phyloP scores from a whole-genome alignment of 2,888 invertebrate species.

The Eretmocerus hayati region DNA sequence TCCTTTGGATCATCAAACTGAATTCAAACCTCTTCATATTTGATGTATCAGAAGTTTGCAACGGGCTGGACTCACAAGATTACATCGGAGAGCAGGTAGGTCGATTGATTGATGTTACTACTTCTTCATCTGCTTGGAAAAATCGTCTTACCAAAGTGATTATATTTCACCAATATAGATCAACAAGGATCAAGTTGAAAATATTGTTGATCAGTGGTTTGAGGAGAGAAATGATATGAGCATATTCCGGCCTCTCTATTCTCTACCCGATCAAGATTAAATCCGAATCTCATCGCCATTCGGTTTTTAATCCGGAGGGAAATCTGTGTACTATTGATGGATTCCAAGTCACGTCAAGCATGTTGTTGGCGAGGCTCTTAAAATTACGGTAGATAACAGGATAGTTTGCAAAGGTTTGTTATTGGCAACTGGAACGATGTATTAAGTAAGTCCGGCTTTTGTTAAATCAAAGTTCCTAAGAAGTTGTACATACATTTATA shows the following conservation, averaged over 20 bases:
- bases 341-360: too few species aligned
- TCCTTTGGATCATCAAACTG: slow-evolving; percentile 17
- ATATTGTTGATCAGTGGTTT: slow-evolving; percentile 29
- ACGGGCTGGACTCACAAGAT: slow-evolving; percentile 3
- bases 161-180: slow-evolving; percentile 22
- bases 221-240: slow-evolving; percentile 29
- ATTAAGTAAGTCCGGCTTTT: too few species aligned
- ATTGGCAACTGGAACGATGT: too few species aligned
- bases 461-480: too few species aligned
- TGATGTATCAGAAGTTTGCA: slow-evolving; percentile 13
- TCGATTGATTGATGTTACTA: background rate
- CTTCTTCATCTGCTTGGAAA: background rate
- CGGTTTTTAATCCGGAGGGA: too few species aligned
- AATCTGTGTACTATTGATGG: too few species aligned
- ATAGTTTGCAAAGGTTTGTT: too few species aligned
- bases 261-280: too few species aligned
- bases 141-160: background rate
- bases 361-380: too few species aligned
- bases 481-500: too few species aligned
- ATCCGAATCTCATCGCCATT: too few species aligned
- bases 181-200: slow-evolving; percentile 23
- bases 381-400: too few species aligned
- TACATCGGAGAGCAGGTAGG: slow-evolving; percentile 8
- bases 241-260: slow-evolving; percentile 29
- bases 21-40: slow-evolving; percentile 10